Base-by-base conservation (phyloP, 1,140 invertebrate genomes). In the Drosophila funebris region DNA sequence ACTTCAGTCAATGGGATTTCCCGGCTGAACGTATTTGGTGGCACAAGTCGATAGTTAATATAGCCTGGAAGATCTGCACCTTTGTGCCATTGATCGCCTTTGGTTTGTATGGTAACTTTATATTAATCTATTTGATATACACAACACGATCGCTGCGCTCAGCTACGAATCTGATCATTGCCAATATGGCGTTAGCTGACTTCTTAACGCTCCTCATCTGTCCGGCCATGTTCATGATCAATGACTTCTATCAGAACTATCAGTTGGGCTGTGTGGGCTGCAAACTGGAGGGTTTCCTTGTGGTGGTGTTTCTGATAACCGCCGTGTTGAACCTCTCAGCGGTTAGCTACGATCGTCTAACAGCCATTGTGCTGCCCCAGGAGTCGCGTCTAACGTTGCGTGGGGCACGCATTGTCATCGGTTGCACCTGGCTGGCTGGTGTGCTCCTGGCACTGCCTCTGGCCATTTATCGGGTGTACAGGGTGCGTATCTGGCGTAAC, bases 271-370 rank as follows among this genome's bases (percentile, higher is more conserved):
- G 92, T 6, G 92, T 95, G 36, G 95, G 95, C 8, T 96, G 96
- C 78, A 94, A 94, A 73, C 91, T 94, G 57, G 95, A 96, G 87
- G 95, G 94, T 7, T 95, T 95, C 68, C 76, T 95, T 2, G 94
- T 96, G 89, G 95, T 94, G 48, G 92, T 94, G 2, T 93, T 96
- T 44, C 92, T 96, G 2, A 91, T 97, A 29, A 94, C 94, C 2
- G 95, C 95, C 53, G 96, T 97, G 0, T 94, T 96, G 41, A 96
- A 95, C 31, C 92, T 98, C 41, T 95, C 96, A 13, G 93, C 94
- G 3, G 96, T 97, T 27, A 97, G 95, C n/a, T 95, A 96, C 57
- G 96, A 97, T 89, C 93, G 96, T 16, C 93, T 97, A 11, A 94
- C 96, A 6, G 96, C 96, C 4, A 96, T 97, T 20, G 95, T 96